Base-by-base conservation (phyloP, 2,113 vertebrate genomes). In the Microcebus lehilahytsara region DNA sequence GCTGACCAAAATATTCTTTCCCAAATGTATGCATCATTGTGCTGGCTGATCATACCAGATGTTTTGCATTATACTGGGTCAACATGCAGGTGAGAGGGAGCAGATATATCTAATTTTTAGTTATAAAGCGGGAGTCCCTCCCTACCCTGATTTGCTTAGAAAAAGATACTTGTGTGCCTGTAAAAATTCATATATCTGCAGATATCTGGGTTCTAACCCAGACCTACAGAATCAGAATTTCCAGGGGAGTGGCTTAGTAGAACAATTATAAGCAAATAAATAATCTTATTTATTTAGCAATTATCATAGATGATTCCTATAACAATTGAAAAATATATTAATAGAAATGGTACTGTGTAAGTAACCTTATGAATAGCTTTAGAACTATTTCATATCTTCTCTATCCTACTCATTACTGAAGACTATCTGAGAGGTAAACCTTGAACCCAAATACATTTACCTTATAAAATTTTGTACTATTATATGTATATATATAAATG, bases 1-100 rank as follows among this genome's bases (percentile, higher is more conserved):
- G 93, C 58, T 14, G 32, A 75, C 27, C 42, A 87, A 32, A 96
- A 83, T 89, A 49, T 66, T 96, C 51, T 96, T 64, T 93, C 20
- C 13, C 93, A 96, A 94, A 83, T 80, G 6, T 25, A 85, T 42
- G 51, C 42, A n/a, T 94, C 85, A 80, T 30, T 95, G 62, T 46
- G 64, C 14, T 84, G 34, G 64, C 14, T 84, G 37, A 83, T 89
- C 9, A 30, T 34, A 69, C 17, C 56, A 89, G 74, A 89, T 84
- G 37, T 40, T 86, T 89, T 85, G 40, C 93, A 64, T 92, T 85
- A 95, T 93, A 30, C 46, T 62, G 42, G 37, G 49, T 58, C 93
- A 92, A 5, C 74, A 53, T 93, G 92, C 83, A 96, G 56, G 74
- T 96, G 46, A 87, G 34, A 77, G 23, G 20, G 25, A 60, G 37